Evolutionary conservation across 2,113 vertebrate species (phyloP).

Genomic region (Cynoglossus semilaevis): DNA sequence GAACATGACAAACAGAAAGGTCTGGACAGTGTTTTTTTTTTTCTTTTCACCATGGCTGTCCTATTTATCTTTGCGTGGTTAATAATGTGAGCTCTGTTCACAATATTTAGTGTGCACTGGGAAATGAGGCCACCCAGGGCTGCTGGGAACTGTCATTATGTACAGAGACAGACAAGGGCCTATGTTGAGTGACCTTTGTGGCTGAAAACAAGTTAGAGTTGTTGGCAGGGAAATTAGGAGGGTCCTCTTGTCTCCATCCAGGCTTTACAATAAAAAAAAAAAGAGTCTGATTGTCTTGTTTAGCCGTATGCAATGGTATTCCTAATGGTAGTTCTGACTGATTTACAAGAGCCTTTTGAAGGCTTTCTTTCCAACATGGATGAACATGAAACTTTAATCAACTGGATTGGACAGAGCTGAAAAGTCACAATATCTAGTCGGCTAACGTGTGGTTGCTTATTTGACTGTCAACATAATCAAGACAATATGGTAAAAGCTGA

Average conservation of each 20-base stretch:
- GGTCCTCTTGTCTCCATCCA: conserved; percentile 10
- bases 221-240: conserved; percentile 29
- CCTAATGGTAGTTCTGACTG: conserved; percentile 38
- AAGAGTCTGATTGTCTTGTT: conserved; percentile 35
- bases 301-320: background rate
- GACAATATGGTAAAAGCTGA: too few species aligned
- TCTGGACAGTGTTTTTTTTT: conserved; percentile 32
- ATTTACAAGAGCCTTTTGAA: conserved; percentile 13
- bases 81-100: conserved; percentile 51
- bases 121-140: conserved; percentile 37
- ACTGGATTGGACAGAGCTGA: conserved; percentile 8
- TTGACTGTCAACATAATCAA: too few species aligned
- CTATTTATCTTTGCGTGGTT: conserved; percentile 52
- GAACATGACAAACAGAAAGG: conserved; percentile 45
- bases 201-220: conserved; percentile 24
- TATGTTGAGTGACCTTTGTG: conserved; percentile 25
- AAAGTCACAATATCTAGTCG: too few species aligned
- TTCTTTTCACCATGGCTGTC: conserved; percentile 28
- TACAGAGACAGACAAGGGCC: conserved; percentile 18
- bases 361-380: conserved; percentile 6
- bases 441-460: too few species aligned
- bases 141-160: conserved; percentile 41
- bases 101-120: conserved; percentile 15
- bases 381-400: conserved; percentile 37
- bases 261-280: conserved; percentile 9